A percentile compares a stretch with the other conserved stretches of the same genome.
These are phyloP conservation scores for Paralvinella palmiformis DNA, from an alignment of 1,140 invertebrate genomes.

Conservation along the genomic window DNA sequence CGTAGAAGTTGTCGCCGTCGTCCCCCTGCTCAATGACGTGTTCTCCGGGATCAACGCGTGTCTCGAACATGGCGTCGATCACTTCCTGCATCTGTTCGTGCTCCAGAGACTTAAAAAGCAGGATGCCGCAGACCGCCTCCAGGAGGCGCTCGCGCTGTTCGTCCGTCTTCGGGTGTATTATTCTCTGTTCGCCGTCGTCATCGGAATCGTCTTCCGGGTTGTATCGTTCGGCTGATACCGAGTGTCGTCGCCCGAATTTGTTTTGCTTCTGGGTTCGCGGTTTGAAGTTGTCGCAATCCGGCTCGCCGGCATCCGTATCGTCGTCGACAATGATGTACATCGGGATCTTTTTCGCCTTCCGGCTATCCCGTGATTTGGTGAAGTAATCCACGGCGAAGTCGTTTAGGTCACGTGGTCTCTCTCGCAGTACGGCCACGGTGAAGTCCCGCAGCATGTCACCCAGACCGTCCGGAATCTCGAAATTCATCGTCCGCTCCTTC, in stretches of 20 bases:
- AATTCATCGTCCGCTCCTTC: slow-evolving; percentile 13
- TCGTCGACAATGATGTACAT: slow-evolving; percentile 49
- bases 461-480: slow-evolving; percentile 73
- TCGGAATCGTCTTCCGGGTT: slow-evolving; percentile 88
- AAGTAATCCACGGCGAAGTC: slow-evolving; percentile 91
- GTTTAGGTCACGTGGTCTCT: slow-evolving; percentile 81
- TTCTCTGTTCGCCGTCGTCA: slow-evolving; percentile 63
- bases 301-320: slow-evolving; percentile 41
- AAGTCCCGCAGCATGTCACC: slow-evolving; percentile 88
- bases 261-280: slow-evolving; percentile 29
- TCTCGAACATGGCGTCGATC: slow-evolving; percentile 95
- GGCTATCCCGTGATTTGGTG: slow-evolving; percentile 54
- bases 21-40: slow-evolving; percentile 92
- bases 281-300: slow-evolving; percentile 35
- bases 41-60: slow-evolving; percentile 59
- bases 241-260: slow-evolving; percentile 34
- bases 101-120: slow-evolving; percentile 87
- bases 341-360: slow-evolving; percentile 33
- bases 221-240: slow-evolving; percentile 74
- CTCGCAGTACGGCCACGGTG: slow-evolving; percentile 85
- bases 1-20: slow-evolving; percentile 97
- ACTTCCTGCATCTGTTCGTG: slow-evolving; percentile 72
- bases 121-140: slow-evolving; percentile 85
- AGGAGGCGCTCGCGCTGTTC: slow-evolving; percentile 79
- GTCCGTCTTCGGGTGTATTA: slow-evolving; percentile 52